Conservation (phyloP, 1,140 invertebrate genomes). For the Polyergus mexicanus region DNA sequence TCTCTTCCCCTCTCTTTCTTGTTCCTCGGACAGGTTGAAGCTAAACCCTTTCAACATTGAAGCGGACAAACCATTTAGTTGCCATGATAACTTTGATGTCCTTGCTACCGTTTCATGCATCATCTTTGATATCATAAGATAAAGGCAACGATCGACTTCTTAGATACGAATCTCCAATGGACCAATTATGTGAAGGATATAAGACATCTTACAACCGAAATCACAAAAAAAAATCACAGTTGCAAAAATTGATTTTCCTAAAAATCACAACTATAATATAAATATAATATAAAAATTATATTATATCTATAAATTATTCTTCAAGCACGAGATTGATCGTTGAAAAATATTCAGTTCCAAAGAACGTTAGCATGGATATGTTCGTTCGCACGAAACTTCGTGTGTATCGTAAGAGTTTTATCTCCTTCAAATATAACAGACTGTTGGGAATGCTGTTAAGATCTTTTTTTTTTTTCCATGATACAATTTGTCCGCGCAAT, state of each 20-base stretch:
- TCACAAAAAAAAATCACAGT: background rate
- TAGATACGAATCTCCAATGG: background rate
- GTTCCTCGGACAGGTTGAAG: background rate
- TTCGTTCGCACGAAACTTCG: background rate
- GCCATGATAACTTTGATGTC: conserved; percentile 25
- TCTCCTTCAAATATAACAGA: conserved; percentile 44
- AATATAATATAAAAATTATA: background rate
- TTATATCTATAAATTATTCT: background rate
- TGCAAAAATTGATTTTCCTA: background rate
- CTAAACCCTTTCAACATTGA: conserved; percentile 62
- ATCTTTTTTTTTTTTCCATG: conserved; percentile 60
- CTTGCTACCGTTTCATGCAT: conserved; percentile 34
- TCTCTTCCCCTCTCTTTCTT: conserved; percentile 22
- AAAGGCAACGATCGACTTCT: conserved; percentile 34
- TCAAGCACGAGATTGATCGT: background rate
- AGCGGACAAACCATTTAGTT: conserved; percentile 61
- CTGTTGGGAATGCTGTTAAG: conserved; percentile 40
- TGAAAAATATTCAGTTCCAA: background rate
- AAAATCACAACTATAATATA: background rate
- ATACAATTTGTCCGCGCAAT: conserved; percentile 56
- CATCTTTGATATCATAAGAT: conserved; percentile 5
- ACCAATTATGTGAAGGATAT: background rate
- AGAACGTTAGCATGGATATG: background rate
- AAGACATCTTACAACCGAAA: background rate
- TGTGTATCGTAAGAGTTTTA: conserved; percentile 14